These are phyloP conservation scores for Callyntrura guangdongensis DNA, from an alignment of 2,888 invertebrate species.

Conservation along the genomic window DNA sequence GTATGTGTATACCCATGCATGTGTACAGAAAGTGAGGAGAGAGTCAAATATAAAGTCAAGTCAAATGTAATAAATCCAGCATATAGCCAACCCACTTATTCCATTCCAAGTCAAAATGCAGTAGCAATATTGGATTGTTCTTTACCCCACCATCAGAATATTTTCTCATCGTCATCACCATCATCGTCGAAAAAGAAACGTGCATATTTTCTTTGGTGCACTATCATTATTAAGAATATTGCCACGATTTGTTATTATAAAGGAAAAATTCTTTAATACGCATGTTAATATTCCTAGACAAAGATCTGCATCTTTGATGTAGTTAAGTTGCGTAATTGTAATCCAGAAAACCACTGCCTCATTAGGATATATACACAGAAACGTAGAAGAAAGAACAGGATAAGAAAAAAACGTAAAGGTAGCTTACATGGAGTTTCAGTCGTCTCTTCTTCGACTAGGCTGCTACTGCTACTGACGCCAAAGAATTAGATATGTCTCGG, in stretches of 20 bases:
- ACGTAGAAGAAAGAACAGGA: neutral
- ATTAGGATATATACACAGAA: constrained; percentile 22
- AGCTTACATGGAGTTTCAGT: neutral
- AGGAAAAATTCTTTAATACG: neutral
- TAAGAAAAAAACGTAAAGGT: neutral
- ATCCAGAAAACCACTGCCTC: constrained; percentile 72
- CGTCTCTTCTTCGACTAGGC: constrained; percentile 14
- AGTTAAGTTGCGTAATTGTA: constrained; percentile 22
- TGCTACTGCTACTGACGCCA: constrained; percentile 60
- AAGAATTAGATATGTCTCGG: constrained; percentile 76
- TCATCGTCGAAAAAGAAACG: neutral
- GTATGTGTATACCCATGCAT: no score
- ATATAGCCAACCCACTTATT: neutral
- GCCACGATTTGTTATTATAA: neutral
- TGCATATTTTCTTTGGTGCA: constrained; percentile 35
- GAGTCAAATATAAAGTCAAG: neutral
- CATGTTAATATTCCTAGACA: neutral
- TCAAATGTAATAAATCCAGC: neutral
- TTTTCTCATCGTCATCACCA: neutral
- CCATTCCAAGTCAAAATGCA: neutral
- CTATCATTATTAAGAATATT: neutral
- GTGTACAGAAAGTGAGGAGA: neutral
- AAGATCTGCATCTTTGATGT: neutral
- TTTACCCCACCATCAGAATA: neutral
- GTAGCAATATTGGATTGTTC: constrained; percentile 65